Conservation (phyloP, 2,888 invertebrate species). For the Barypeithes pellucidus region DNA sequence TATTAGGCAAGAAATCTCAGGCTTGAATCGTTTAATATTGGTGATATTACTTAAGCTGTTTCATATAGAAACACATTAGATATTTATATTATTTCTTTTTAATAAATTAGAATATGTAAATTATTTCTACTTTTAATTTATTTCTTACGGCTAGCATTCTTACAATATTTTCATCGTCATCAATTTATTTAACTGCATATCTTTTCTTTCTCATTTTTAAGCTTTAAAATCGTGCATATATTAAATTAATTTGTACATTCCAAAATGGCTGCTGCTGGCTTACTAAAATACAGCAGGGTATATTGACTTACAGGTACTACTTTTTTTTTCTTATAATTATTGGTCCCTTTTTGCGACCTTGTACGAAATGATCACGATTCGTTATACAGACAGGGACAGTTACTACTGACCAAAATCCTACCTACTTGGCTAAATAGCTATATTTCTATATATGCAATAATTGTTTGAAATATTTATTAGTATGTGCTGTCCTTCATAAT, state of each 20-base stretch:
- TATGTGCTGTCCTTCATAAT: too few relatives aligned
- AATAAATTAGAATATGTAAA: too few relatives aligned
- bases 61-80: not conserved
- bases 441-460: too few relatives aligned
- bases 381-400: too few relatives aligned
- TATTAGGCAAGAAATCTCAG: conserved; percentile 26
- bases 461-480: too few relatives aligned
- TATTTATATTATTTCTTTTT: too few relatives aligned
- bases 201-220: not conserved
- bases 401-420: too few relatives aligned
- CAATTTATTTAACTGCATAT: not conserved
- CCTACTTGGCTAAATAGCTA: too few relatives aligned
- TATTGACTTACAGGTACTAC: not conserved
- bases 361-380: not conserved
- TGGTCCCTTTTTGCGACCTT: not conserved
- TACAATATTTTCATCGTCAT: too few relatives aligned
- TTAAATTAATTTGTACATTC: conserved; percentile 10
- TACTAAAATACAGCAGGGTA: conserved; percentile 7
- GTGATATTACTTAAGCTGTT: conserved; percentile 30
- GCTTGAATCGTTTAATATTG: conserved; percentile 19
- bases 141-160: too few relatives aligned
- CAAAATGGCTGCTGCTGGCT: conserved; percentile 22
- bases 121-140: too few relatives aligned
- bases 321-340: not conserved
- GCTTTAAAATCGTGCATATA: conserved; percentile 16